Evolutionary conservation across 2,888 invertebrate genomes (phyloP).

Genomic region (Apotomis turbidana): DNA sequence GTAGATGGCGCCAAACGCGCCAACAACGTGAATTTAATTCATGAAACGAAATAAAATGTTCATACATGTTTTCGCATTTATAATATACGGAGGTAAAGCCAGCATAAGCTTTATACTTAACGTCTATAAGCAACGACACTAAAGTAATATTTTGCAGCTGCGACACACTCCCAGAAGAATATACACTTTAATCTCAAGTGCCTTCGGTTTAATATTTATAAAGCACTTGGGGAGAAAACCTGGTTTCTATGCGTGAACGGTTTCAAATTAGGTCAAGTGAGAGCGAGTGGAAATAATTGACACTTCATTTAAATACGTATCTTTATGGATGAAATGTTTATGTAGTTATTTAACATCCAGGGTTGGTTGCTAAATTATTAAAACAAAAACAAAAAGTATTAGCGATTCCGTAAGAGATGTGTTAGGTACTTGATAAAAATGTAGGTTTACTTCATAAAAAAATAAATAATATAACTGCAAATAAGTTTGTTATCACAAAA

Average conservation of each 20-base stretch:
- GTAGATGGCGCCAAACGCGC: no score
- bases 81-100: background rate
- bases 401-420: no score
- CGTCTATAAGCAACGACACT: slow-evolving; percentile 16
- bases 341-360: background rate
- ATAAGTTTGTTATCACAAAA: no score
- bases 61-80: no score
- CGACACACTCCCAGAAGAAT: background rate
- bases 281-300: slow-evolving; percentile 5
- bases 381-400: background rate
- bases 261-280: slow-evolving; percentile 15
- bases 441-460: no score
- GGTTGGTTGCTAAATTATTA: background rate
- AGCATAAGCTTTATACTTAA: slow-evolving; percentile 2
- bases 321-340: background rate
- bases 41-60: no score
- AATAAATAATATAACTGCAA: no score
- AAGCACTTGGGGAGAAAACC: background rate
- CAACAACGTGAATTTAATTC: no score
- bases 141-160: slow-evolving; percentile 25
- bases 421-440: no score
- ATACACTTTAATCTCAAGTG: background rate
- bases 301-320: background rate
- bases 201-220: slow-evolving; percentile 1
- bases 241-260: slow-evolving; percentile 10